Evolutionary conservation across 2,797 vertebrate genomes (phyloP).

Genomic region (Choloepus didactylus): DNA sequence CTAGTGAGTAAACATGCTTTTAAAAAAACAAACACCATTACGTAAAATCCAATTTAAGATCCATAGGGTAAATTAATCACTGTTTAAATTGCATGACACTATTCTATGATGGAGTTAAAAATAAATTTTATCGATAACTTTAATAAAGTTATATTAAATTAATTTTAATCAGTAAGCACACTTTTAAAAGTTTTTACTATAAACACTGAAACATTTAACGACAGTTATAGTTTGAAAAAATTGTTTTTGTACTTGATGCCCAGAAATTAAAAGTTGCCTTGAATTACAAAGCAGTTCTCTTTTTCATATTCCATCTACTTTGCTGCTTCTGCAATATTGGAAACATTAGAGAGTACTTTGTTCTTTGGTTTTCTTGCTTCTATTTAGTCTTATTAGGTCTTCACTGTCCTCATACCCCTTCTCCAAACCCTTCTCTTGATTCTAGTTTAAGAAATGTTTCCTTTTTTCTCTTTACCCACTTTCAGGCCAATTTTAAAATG

Average conservation of each 20-base stretch:
- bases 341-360: background rate
- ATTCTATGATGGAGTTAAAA: background rate
- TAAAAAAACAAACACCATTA: background rate
- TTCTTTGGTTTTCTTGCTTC: background rate
- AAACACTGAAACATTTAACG: background rate
- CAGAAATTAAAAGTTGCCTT: conserved; percentile 4
- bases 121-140: conserved; percentile 11
- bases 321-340: background rate
- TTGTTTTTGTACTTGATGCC: background rate
- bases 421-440: background rate
- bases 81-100: background rate
- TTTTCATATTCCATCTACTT: conserved; percentile 11
- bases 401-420: background rate
- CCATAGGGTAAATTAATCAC: conserved; percentile 20
- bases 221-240: background rate
- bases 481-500: background rate
- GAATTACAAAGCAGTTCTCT: background rate
- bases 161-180: conserved; percentile 12
- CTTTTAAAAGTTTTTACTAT: conserved; percentile 18
- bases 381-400: background rate
- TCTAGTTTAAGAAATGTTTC: conserved; percentile 16
- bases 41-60: background rate
- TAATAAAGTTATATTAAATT: background rate
- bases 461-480: conserved; percentile 30
- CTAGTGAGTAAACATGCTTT: background rate